A percentile compares a stretch with the other conserved stretches of the same genome.
Conservation (phyloP, 2,888 invertebrate genomes). For the Tigriopus californicus region DNA sequence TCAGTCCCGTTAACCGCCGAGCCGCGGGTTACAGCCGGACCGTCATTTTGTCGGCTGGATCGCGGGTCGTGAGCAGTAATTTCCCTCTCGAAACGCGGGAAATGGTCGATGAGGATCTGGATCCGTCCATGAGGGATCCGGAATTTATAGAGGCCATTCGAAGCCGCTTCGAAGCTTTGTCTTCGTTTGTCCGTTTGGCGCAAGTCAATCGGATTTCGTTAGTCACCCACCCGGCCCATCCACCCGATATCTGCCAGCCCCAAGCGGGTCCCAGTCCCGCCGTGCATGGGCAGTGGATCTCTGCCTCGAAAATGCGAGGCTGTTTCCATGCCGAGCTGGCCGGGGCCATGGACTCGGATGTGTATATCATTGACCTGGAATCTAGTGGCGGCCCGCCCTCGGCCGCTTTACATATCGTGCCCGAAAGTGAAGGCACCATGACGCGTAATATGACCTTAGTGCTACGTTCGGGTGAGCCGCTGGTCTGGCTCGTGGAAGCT, state of each 20-base stretch:
- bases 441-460: not conserved
- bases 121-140: not conserved
- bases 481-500: not conserved
- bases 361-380: constrained; percentile 1
- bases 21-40: no score
- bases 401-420: not conserved
- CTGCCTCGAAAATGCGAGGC: not conserved
- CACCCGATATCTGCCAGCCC: no score
- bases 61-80: not conserved
- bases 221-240: no score
- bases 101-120: not conserved
- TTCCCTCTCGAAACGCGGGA: no score
- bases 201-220: not conserved
- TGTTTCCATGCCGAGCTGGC: constrained; percentile 6
- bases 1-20: not conserved
- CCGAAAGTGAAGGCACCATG: not conserved
- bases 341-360: not conserved
- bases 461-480: not conserved
- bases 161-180: not conserved
- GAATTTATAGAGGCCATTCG: not conserved
- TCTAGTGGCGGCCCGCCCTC: not conserved
- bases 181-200: not conserved
- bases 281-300: not conserved
- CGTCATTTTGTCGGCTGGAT: not conserved
- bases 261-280: no score